phyloP scores from a whole-genome alignment of 2,113 vertebrate species.

The Porphyrio hochstetteri region DNA sequence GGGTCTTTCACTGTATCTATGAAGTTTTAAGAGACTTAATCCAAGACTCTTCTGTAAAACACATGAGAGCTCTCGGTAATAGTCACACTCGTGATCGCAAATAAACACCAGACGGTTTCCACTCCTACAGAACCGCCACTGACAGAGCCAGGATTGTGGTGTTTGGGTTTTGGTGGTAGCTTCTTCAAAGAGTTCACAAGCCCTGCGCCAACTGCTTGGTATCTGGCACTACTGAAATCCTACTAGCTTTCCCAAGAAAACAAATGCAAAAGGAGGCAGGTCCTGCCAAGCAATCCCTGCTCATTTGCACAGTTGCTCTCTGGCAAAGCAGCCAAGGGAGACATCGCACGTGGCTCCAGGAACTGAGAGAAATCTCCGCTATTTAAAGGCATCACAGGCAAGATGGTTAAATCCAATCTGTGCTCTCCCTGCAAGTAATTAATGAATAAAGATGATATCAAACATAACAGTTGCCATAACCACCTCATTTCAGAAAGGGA shows the following conservation, averaged over 20 bases:
- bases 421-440: neutral
- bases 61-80: neutral
- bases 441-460: neutral
- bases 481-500: neutral
- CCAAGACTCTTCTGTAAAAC: rapidly evolving
- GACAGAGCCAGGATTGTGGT: rapidly evolving
- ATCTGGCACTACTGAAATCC: neutral
- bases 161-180: neutral
- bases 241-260: neutral
- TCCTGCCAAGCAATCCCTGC: neutral
- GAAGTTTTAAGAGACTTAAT: neutral
- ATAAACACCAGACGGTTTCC: neutral
- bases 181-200: neutral
- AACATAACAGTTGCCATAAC: neutral
- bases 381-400: neutral
- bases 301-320: neutral
- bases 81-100: neutral
- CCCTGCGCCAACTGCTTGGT: neutral
- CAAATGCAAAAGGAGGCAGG: neutral
- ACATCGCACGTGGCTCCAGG: rapidly evolving
- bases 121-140: neutral
- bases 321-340: neutral
- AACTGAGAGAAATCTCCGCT: neutral
- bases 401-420: neutral
- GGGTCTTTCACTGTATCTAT: neutral